phyloP scores from a whole-genome alignment of 2,888 invertebrate genomes.

The Leucophenga montana region DNA sequence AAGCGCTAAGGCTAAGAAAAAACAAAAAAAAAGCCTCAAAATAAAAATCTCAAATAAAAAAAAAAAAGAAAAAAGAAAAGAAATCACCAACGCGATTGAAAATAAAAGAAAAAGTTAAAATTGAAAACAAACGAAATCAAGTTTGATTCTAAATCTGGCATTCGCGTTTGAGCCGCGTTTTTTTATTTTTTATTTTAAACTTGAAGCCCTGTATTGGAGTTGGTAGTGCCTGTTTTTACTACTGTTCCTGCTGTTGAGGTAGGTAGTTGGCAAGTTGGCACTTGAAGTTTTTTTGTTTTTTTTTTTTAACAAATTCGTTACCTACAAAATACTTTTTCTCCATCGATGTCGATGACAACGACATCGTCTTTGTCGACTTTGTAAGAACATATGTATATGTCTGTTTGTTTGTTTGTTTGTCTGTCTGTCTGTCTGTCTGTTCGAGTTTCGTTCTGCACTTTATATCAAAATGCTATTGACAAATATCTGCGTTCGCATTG shows the following conservation, averaged over 20 bases:
- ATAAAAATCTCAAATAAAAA: constrained; percentile 33
- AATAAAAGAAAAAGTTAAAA: constrained; percentile 34
- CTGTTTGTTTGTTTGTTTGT: too few species aligned
- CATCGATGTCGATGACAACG: too few species aligned
- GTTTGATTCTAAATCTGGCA: constrained; percentile 28
- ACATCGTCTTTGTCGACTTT: too few species aligned
- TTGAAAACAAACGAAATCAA: constrained; percentile 32
- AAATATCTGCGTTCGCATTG: constrained; percentile 49
- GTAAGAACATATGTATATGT: too few species aligned
- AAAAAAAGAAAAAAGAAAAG: constrained; percentile 40
- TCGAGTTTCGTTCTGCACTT: too few species aligned
- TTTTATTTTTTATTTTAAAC: background rate
- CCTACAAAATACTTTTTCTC: too few species aligned
- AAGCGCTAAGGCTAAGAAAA: constrained; percentile 33
- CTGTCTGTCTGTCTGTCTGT: too few species aligned
- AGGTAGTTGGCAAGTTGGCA: background rate
- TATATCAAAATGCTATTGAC: constrained; percentile 46
- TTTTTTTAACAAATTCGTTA: constrained; percentile 30
- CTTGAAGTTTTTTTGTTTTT: constrained; percentile 8
- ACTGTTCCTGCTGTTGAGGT: constrained; percentile 6
- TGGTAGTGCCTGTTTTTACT: constrained; percentile 7
- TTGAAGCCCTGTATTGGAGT: too few species aligned
- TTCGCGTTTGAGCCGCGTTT: background rate
- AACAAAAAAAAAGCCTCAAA: constrained; percentile 38
- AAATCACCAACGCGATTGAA: constrained; percentile 31